phyloP scores from a whole-genome alignment of 2,888 invertebrate genomes.

The Andrena minutula region DNA sequence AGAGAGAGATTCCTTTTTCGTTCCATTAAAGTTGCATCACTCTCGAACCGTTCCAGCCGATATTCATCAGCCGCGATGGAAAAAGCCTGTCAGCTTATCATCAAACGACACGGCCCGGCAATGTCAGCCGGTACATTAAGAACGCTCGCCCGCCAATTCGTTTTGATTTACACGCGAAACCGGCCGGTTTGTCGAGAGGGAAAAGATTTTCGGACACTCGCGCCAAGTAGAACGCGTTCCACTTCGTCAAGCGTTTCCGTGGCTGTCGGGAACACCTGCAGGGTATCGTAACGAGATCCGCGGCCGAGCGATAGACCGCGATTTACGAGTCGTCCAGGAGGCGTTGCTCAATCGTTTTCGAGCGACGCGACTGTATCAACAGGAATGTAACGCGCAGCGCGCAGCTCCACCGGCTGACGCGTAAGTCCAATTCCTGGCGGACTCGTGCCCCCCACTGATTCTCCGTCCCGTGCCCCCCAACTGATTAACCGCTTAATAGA shows the following conservation, averaged over 20 bases:
- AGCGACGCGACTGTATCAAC: background rate
- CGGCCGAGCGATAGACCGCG: conserved; percentile 8
- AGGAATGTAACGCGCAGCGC: background rate
- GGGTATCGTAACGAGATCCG: conserved; percentile 12
- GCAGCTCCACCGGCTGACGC: background rate
- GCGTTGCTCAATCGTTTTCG: conserved; percentile 6
- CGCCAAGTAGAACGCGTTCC: conserved; percentile 33
- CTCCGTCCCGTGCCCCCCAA: too few species aligned
- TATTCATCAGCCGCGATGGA: conserved; percentile 51
- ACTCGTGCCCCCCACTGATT: too few species aligned
- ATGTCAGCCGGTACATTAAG: conserved; percentile 17
- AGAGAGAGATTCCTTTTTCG: conserved; percentile 33
- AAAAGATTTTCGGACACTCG: conserved; percentile 25
- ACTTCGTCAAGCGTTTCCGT: conserved; percentile 30
- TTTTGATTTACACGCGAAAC: conserved; percentile 57
- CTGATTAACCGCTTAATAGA: background rate
- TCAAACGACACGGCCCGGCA: conserved; percentile 30
- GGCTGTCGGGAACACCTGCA: background rate
- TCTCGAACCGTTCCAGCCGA: conserved; percentile 1
- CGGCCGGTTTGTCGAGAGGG: background rate
- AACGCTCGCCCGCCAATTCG: conserved; percentile 14
- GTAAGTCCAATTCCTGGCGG: too few species aligned
- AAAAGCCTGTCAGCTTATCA: conserved; percentile 61
- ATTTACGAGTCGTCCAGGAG: conserved; percentile 15
- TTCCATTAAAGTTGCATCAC: conserved; percentile 65